Base-by-base conservation (phyloP, 2,797 vertebrate species). In the Chloroceryle inda region DNA sequence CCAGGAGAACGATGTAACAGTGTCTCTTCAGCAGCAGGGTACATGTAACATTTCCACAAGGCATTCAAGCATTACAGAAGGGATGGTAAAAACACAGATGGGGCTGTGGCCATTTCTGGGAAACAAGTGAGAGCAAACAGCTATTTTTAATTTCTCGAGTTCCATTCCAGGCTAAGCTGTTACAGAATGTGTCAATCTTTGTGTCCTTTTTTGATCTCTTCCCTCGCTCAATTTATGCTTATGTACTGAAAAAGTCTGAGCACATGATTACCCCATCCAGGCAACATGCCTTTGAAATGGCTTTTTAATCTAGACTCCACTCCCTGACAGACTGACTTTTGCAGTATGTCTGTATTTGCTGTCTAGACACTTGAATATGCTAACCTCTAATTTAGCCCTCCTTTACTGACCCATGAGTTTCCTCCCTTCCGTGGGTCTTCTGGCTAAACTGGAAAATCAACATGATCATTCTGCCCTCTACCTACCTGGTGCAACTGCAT, bases 341-440 rank as follows among this genome's bases (percentile, higher is more conserved):
- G 87, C 85, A 94, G 91, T 80, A 94, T 91, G 95, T 97, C 96
- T 97, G 95, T 96, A 91, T 94, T 96, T 50, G 69, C 95, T 95
- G 96, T 96, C 96, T 96, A 97, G 96, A 97, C 96, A 94, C 96
- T 97, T 89, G 87, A 96, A 95, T 97, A 96, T 85, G 88, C 96
- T 94, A 96, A 96, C 92, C 94, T 96, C 95, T 97, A 96, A 96
- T 97, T 97, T 96, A 96, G 89, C 79, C 89, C 91, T 96, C 94
- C 92, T 94, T 94, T 92, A 97, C 92, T 96, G 96, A 96, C 96
- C 96, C 92, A 94, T 94, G 91, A 75, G 89, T 94, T 96, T 94
- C 94, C 94, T 97, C 94, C 92, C 87, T 91, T 78, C 85, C 95
- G 94, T 96, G 92, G 95, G 96, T 94, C 96, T 97, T 89, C 96